Evolutionary conservation across 2,888 invertebrate species (phyloP).

Genomic region (Eutolmus rufibarbis): DNA sequence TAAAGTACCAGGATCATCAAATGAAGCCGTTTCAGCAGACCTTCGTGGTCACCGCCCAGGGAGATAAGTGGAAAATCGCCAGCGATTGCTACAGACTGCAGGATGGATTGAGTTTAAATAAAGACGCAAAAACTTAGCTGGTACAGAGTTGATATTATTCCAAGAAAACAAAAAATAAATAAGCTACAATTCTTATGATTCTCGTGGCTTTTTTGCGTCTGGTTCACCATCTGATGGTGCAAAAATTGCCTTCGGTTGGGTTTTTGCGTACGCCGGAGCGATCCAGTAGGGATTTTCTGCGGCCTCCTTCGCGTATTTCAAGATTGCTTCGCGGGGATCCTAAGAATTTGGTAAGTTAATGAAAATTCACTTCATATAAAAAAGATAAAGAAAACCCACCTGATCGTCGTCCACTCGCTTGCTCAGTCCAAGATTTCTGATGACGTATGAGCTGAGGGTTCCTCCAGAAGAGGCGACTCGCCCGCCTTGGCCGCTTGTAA

Average conservation of each 20-base stretch:
- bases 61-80: constrained; percentile 93
- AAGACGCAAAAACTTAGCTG: neutral
- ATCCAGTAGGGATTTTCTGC: constrained; percentile 98
- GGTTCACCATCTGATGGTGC: constrained; percentile 61
- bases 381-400: constrained; percentile 57
- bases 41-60: constrained; percentile 85
- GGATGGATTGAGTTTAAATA: constrained; percentile 58
- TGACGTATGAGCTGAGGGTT: constrained; percentile 92
- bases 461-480: constrained; percentile 93
- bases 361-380: neutral
- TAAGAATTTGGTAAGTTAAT: neutral
- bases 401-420: constrained; percentile 90
- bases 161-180: neutral
- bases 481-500: constrained; percentile 90
- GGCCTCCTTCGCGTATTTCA: constrained; percentile 93
- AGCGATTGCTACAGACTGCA: constrained; percentile 87
- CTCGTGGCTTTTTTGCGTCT: constrained; percentile 59
- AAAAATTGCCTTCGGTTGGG: constrained; percentile 86
- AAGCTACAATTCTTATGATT: constrained; percentile 49
- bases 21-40: constrained; percentile 81
- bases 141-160: neutral
- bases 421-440: constrained; percentile 91
- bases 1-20: constrained; percentile 72
- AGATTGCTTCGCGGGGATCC: constrained; percentile 93
- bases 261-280: constrained; percentile 87